phyloP scores from a whole-genome alignment of 2,888 invertebrate genomes.

The Melieria omissa region DNA sequence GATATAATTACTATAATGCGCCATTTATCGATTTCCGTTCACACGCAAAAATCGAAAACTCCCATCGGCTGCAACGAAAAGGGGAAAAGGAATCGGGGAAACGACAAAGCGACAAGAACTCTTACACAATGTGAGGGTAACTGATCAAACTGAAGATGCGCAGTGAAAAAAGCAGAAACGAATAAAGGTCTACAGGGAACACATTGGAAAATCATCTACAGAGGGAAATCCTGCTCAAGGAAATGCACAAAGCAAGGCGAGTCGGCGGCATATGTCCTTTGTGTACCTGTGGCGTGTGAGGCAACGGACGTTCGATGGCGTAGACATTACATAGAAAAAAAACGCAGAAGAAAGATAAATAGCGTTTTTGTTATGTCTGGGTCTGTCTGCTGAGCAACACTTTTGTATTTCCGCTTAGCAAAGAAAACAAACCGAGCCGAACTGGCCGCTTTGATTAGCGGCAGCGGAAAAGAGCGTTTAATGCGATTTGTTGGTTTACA shows the following conservation, averaged over 20 bases:
- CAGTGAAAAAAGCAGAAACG: no score
- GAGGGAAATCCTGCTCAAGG: conserved; percentile 31
- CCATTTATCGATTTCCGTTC: conserved; percentile 53
- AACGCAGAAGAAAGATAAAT: not conserved
- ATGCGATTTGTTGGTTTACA: conserved; percentile 61
- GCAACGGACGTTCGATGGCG: not conserved
- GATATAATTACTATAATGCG: not conserved
- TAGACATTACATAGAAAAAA: not conserved
- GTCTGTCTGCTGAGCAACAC: not conserved
- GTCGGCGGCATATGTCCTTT: conserved; percentile 38
- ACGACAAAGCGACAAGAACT: no score
- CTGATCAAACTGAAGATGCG: no score
- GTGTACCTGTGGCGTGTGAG: conserved; percentile 8
- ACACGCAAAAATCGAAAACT: conserved; percentile 37
- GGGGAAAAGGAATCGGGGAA: no score
- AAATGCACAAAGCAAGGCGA: conserved; percentile 49
- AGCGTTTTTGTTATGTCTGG: no score
- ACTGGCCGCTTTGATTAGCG: conserved; percentile 19
- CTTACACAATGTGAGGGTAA: no score
- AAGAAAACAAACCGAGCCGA: conserved; percentile 49
- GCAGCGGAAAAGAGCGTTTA: conserved; percentile 57
- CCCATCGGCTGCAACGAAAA: no score
- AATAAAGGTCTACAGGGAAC: no score
- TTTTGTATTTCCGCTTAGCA: conserved; percentile 57
- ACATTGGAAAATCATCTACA: no score